Base-by-base conservation (phyloP, 2,797 vertebrate genomes). In the Alcedo quadribrachys region DNA sequence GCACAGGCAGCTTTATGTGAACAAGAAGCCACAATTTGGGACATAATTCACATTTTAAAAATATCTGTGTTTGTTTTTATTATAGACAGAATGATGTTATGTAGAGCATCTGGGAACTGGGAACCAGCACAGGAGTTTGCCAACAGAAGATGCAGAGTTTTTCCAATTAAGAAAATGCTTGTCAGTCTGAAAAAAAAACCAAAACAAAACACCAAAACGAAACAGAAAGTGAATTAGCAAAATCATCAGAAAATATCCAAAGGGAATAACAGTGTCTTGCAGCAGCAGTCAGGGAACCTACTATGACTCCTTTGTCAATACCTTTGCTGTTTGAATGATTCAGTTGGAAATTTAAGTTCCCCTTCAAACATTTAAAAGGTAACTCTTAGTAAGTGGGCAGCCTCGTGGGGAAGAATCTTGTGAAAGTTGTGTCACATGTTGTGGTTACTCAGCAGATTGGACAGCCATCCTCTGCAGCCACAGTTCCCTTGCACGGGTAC, bases 351-450 rank as follows among this genome's bases (percentile, higher is more conserved):
- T 35, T 82, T 58, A 54, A 85, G 51, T 35, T 78, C 69, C 42
- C 21, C 37, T 55, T 67, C 48, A 83, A 30, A 73, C 21, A 35
- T 66, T 74, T 18, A 70, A 68, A 86, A 70, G 50, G 21, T 19
- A 62, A 51, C 51, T 24, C 40, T 42, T 35, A 24, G 63, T 42
- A 81, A 76, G 55, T 11, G 61, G 48, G 63, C 42, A 30, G 46
- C 21, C 25, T 66, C 48, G 30, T 1, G 2, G 53, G 82, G 63
- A 66, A 87, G 63, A 51, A 24, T 42, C n/a, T 43, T 32, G 70
- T 63, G n/a, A 20, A 65, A 30, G 45, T 46, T 24, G 9, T 7
- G 22, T 1, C 0, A 1, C 16, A 4, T 1, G 1, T 11, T 15
- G 10, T 16, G 67, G 66, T 32, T 21, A 33, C 75, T 89, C 74